A percentile compares a stretch with the other conserved stretches of the same genome.
These are phyloP conservation scores for Drosophila melanica DNA, from an alignment of 1,140 invertebrate species.

Conservation along the genomic window DNA sequence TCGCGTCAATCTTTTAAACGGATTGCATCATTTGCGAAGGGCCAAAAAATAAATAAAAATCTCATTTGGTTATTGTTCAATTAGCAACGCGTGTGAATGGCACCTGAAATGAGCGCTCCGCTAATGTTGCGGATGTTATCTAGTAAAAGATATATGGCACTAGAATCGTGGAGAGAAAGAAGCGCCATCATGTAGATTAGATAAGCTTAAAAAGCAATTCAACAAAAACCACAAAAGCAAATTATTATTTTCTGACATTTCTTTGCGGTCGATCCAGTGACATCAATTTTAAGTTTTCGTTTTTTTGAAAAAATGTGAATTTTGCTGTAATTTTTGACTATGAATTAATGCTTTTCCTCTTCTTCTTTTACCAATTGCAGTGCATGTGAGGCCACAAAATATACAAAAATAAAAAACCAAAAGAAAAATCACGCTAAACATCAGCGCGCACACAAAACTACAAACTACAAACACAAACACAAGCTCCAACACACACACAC, in stretches of 20 bases:
- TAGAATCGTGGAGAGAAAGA: background rate
- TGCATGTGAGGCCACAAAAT: constrained; percentile 71
- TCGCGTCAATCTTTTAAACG: background rate
- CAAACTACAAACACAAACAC: constrained; percentile 3
- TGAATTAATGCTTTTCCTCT: constrained; percentile 12
- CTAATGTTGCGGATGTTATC: constrained; percentile 42
- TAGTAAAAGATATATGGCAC: constrained; percentile 26
- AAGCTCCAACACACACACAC: background rate
- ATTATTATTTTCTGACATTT: constrained; percentile 3
- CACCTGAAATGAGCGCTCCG: constrained; percentile 31
- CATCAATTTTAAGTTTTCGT: constrained; percentile 5
- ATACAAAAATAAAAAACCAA: constrained; percentile 27
- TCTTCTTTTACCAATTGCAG: constrained; percentile 44
- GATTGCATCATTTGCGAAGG: constrained; percentile 10
- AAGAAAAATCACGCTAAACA: constrained; percentile 23
- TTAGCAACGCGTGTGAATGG: constrained; percentile 14
- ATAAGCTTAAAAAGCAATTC: constrained; percentile 23
- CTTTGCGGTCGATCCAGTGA: background rate
- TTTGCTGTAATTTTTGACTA: constrained; percentile 1
- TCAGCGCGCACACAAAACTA: background rate
- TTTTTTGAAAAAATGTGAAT: background rate
- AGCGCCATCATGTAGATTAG: constrained; percentile 30
- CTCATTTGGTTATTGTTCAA: constrained; percentile 8
- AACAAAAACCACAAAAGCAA: constrained; percentile 9
- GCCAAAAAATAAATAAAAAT: background rate